Conservation (phyloP, 2,888 invertebrate species). For the Epinotia demarniana region DNA sequence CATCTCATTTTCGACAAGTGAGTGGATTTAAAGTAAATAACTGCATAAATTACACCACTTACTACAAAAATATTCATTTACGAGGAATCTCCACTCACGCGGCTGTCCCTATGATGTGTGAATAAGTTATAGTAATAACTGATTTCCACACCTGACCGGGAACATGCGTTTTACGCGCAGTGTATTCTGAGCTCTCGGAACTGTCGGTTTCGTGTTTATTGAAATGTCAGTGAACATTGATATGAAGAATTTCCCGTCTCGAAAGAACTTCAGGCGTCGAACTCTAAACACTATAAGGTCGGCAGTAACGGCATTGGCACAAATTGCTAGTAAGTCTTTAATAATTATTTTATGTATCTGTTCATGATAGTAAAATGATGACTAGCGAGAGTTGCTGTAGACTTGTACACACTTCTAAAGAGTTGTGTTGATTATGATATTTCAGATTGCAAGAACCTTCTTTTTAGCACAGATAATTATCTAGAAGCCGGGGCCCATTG, state of each 20-base stretch:
- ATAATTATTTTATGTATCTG: not conserved
- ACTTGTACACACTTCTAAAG: not conserved
- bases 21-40: no score
- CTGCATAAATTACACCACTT: no score
- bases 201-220: constrained; percentile 63
- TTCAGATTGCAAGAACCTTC: no score
- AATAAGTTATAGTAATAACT: constrained; percentile 52
- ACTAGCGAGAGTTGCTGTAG: not conserved
- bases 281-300: constrained; percentile 78
- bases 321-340: constrained; percentile 77
- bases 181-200: constrained; percentile 72
- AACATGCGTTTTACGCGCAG: constrained; percentile 79
- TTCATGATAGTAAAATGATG: not conserved
- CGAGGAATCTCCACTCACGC: constrained; percentile 59
- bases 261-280: constrained; percentile 78
- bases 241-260: constrained; percentile 75
- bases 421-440: not conserved
- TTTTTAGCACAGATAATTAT: no score
- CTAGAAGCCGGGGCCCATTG: no score
- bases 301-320: constrained; percentile 77
- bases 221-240: constrained; percentile 77
- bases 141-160: constrained; percentile 66
- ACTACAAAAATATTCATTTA: not conserved
- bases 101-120: constrained; percentile 63
- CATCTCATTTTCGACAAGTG: no score